Evolutionary conservation across 53 echinoderm and acorn worm genomes (phyloP), one percentile per base, ranked within the genome.

Genomic region (Apostichopus leukothele): DNA sequence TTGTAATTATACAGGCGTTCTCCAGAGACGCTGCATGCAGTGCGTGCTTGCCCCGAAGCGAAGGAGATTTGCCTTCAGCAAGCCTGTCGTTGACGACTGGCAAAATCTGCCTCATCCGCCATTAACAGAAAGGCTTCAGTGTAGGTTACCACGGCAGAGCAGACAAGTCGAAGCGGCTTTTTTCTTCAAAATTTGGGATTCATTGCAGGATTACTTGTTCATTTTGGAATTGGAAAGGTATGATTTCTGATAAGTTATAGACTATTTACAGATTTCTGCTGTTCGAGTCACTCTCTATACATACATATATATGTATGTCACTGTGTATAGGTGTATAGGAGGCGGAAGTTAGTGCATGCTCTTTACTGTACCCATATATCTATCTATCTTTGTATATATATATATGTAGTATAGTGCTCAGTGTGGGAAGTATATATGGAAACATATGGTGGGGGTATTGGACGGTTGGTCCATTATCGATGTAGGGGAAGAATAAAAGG

Each of bases 81-180:
- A 87, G 75, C 74, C 88, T 75, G 75, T 75, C 88, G 88, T 87
- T 87, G 88, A 87, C 88, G 75, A 87, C 88, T 87, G 88, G 88
- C 74, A 87, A 87, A 75, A 74, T 87, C 75, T 75, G 5, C 88
- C 51, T 74, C 75, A 87, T 87, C 88, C 88, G 88, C 88, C 88
- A 87, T 87, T 75, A 87, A 50, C 60, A 53, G 60, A 52, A 74
- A 26, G 75, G 88, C 54, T 74, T 73, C 53, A n/a, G 74, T 73
- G 88, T 85, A 57, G 52, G 83, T 60, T 74, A 75, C 88, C 71
- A 53, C 88, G 74, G 88, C 55, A 23, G 75, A 87, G 75, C 11
- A 75, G 85, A 21, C 57, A 85, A 59, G 60, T 39, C 85, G 63
- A 63, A 60, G 27, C 57, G 85, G 85, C 11, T 67, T 67, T 18